Evolutionary conservation across 2,113 vertebrate genomes (phyloP).

Genomic region (Chaenocephalus aceratus): DNA sequence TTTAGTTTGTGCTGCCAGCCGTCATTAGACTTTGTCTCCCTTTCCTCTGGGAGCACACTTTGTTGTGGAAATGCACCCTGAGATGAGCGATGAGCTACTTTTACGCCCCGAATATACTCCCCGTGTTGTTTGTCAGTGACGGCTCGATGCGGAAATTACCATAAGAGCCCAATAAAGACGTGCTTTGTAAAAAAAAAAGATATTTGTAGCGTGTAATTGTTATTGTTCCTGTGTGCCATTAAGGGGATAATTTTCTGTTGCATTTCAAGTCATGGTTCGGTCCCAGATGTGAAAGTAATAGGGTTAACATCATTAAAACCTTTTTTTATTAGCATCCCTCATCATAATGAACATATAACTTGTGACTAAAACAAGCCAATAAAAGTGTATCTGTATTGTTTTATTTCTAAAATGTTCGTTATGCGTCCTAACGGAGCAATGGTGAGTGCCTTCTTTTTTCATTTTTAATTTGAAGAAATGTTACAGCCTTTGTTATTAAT

Average conservation of each 20-base stretch:
- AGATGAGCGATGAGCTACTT: constrained; percentile 49
- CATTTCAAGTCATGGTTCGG: not conserved
- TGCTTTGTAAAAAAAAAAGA: not conserved
- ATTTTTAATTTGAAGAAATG: too few species aligned
- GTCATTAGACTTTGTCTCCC: constrained; percentile 46
- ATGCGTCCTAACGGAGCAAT: not conserved
- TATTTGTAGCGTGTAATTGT: constrained; percentile 15
- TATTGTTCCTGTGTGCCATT: constrained; percentile 14
- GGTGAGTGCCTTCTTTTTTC: too few species aligned
- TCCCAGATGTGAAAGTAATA: not conserved
- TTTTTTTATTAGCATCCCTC: not conserved
- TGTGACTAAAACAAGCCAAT: not conserved
- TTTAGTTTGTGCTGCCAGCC: constrained; percentile 62
- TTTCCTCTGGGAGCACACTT: constrained; percentile 23
- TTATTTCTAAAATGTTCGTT: not conserved
- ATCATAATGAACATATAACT: not conserved
- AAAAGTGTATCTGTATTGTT: not conserved
- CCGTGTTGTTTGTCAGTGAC: constrained; percentile 23
- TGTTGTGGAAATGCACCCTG: constrained; percentile 34
- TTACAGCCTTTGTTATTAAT: too few species aligned
- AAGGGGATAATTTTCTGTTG: not conserved
- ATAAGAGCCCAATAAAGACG: constrained; percentile 38
- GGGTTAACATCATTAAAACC: constrained; percentile 6
- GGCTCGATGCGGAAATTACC: constrained; percentile 27
- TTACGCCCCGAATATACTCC: not conserved